Evolutionary conservation across 1,140 invertebrate genomes (phyloP).

Genomic region (Gerris buenoi): DNA sequence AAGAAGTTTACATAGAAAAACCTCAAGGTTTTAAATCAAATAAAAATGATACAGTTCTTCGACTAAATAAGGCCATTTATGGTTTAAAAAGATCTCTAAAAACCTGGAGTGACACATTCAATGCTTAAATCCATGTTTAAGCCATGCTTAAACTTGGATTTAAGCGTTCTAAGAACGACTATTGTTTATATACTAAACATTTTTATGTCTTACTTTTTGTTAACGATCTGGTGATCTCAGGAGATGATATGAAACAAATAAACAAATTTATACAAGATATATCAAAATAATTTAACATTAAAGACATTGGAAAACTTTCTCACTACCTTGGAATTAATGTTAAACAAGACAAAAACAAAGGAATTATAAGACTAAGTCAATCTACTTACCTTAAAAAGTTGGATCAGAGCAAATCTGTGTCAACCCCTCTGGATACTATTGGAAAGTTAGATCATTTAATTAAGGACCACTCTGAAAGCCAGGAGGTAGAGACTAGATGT

Average conservation of each 20-base stretch:
- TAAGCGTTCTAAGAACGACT: not conserved
- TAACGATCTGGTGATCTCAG: not conserved
- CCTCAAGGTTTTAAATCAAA: constrained; percentile 25
- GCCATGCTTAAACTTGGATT: not conserved
- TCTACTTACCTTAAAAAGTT: not conserved
- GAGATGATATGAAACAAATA: not conserved
- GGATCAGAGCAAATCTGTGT: not conserved
- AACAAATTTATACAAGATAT: not conserved
- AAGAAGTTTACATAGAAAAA: constrained; percentile 29
- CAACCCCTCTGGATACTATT: not conserved
- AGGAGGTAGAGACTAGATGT: not conserved
- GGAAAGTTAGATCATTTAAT: not conserved
- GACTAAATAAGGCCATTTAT: constrained; percentile 29
- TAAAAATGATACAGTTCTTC: constrained; percentile 19
- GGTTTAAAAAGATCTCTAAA: constrained; percentile 27
- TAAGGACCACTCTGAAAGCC: not conserved
- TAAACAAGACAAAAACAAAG: not conserved
- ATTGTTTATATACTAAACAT: not conserved
- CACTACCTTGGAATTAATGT: not conserved
- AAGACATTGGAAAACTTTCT: not conserved
- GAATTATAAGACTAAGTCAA: not conserved
- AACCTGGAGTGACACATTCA: constrained; percentile 22
- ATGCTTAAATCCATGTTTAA: too few relatives aligned
- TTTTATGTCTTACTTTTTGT: not conserved
- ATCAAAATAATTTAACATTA: not conserved